Base-by-base conservation (phyloP, 2,797 vertebrate genomes). In the Dromococcyx pavoninus region DNA sequence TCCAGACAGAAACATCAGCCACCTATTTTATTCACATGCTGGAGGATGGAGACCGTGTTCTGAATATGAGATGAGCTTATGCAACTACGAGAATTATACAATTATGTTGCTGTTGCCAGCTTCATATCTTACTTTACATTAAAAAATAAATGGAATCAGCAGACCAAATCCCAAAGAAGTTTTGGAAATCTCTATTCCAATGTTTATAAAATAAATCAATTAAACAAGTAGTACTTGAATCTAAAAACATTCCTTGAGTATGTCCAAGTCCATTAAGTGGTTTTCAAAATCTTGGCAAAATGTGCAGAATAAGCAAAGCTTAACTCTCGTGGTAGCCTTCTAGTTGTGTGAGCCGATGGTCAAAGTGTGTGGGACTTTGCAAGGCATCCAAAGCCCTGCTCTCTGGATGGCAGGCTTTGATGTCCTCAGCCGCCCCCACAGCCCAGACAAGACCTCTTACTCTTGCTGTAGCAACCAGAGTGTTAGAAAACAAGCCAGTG, bases 261-360 rank as follows among this genome's bases (percentile, higher is more conserved):
- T 53, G 60, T 88, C 90, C 81, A 88, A 96, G 25, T 76, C 83
- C 91, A 90, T 93, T 95, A 95, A 95, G 88, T 64, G 67, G 62
- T 93, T 96, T 94, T 94, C 65, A 89, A 74, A 86, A 93, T 88
- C 75, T 91, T 95, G 94, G 77, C 93, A 94, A 91, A 94, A 88
- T 13, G 21, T 64, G 66, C 70, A 39, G 77, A 82, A 54, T 91
- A 91, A 93, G 83, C 83, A 87, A 73, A 88, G 64, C 70, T 94
- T 73, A 82, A 70, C 51, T 95, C 60, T 56, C 67, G 70, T 37
- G 5, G 86, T 94, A 85, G 86, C 64, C 53, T 93, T 88, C 69
- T 56, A 13, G 65, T 90, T 87, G 64, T 60, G 62, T 84, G 77
- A 90, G 53, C 79, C 0, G 0, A 33, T 65, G 18, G 58, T 70